These are phyloP conservation scores for Argentina silus DNA, from an alignment of 2,797 vertebrate genomes.

Conservation along the genomic window DNA sequence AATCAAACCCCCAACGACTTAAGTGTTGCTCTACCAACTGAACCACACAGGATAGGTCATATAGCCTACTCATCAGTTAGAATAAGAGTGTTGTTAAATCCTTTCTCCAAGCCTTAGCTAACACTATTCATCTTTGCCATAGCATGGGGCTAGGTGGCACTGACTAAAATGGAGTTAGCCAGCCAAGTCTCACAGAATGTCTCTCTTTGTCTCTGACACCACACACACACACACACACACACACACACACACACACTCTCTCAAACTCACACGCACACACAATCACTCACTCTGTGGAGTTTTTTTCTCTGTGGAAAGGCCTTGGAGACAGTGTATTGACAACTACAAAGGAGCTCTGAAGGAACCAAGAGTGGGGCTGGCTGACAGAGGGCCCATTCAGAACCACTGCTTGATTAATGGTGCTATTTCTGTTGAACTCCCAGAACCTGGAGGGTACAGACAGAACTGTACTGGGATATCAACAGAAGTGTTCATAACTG, in stretches of 20 bases:
- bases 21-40: no score
- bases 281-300: not conserved
- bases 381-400: not conserved
- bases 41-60: no score
- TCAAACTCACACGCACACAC: not conserved
- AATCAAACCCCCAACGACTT: no score
- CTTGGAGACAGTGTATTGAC: not conserved
- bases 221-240: not conserved
- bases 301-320: conserved; percentile 2
- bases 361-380: not conserved
- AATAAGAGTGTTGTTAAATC: not conserved
- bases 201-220: conserved; percentile 1
- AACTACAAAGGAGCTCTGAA: conserved; percentile 6
- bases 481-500: not conserved
- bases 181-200: conserved; percentile 13
- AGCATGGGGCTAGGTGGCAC: not conserved
- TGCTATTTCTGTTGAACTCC: not conserved
- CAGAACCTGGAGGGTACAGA: not conserved
- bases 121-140: not conserved
- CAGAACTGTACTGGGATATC: not conserved
- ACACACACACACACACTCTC: conserved; percentile 5
- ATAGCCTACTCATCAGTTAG: no score
- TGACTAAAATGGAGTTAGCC: not conserved
- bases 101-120: not conserved
- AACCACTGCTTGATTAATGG: conserved; percentile 7